Conservation (phyloP, 2,797 vertebrate species). For the Galaxias olidus region DNA sequence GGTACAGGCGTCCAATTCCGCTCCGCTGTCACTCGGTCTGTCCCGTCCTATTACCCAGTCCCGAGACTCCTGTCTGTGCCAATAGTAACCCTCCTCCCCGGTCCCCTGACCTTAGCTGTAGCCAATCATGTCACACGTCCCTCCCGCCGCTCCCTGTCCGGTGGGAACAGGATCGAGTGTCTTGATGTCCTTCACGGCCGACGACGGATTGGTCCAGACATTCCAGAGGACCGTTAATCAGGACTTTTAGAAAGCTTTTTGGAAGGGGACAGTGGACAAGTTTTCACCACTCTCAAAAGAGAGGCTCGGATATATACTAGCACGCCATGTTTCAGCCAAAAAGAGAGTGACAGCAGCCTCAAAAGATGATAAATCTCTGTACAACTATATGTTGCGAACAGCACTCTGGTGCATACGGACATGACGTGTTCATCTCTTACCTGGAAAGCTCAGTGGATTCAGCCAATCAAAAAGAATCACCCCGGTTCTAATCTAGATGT, state of each 20-base stretch:
- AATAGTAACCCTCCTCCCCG: neutral
- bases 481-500: too few relatives aligned
- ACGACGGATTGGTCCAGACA: constrained; percentile 28
- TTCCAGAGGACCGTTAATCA: constrained; percentile 45
- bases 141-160: neutral
- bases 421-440: neutral
- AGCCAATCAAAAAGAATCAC: neutral
- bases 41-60: neutral
- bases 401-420: neutral
- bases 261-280: constrained; percentile 50
- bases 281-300: constrained; percentile 33
- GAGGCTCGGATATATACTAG: constrained; percentile 48
- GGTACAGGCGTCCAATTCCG: neutral
- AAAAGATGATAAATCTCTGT: constrained; percentile 41
- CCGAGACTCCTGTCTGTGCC: neutral
- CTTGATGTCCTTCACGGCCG: constrained; percentile 37
- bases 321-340: constrained; percentile 30
- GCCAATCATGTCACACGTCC: too few relatives aligned
- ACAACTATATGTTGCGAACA: constrained; percentile 24
- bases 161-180: constrained; percentile 38
- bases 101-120: neutral
- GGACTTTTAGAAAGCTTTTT: constrained; percentile 50
- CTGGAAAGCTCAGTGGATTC: neutral
- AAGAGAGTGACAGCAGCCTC: constrained; percentile 29
- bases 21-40: neutral